Evolutionary conservation across 2,888 invertebrate genomes (phyloP).

Genomic region (Cantharis nigra): DNA sequence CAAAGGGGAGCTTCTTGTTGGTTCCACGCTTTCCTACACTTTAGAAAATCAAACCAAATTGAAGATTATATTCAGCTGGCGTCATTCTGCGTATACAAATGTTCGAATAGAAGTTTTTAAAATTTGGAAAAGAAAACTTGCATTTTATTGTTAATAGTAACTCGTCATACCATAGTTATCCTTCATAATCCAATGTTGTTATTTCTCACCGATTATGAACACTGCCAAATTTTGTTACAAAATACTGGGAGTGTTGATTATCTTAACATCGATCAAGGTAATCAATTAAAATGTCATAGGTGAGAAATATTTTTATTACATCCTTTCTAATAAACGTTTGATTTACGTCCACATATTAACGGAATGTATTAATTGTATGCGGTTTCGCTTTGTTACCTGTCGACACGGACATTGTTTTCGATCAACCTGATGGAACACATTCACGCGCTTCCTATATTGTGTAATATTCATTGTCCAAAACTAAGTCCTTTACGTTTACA

Average conservation of each 20-base stretch:
- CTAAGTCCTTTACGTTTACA: background rate
- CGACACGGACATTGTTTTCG: background rate
- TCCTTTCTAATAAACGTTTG: background rate
- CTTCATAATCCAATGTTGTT: background rate
- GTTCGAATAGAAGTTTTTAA: no score
- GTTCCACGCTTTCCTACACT: background rate
- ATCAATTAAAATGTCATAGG: background rate
- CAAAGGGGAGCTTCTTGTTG: background rate
- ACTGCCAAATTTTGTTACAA: background rate
- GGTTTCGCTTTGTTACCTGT: background rate
- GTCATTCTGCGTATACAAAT: background rate
- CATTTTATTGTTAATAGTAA: background rate
- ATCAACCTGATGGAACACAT: background rate
- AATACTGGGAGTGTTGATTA: background rate
- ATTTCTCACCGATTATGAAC: background rate
- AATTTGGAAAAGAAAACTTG: no score
- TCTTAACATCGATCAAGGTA: background rate
- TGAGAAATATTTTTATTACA: background rate
- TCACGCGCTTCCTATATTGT: background rate
- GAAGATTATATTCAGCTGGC: background rate
- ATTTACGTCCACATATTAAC: background rate
- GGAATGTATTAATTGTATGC: background rate
- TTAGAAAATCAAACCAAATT: background rate
- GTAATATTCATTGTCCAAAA: background rate
- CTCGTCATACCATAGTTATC: background rate